Evolutionary conservation across 1,140 invertebrate genomes (phyloP), one percentile per base, ranked within the genome.

Genomic region (Holcopasites calliopsidis): DNA sequence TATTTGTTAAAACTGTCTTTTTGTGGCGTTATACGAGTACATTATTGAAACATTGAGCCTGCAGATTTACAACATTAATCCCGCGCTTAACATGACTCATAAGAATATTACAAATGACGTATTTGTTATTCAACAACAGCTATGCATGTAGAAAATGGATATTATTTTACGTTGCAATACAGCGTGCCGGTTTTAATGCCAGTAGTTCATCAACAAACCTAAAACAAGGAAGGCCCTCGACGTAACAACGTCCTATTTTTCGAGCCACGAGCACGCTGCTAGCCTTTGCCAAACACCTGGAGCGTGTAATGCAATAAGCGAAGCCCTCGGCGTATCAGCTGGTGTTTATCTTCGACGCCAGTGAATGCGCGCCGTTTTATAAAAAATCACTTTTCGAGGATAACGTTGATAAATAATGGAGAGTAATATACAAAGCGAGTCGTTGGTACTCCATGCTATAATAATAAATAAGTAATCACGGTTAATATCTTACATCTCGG

Each of bases 271-370:
- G 50, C 47, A 40, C 64, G 35, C 5, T 13, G 35, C 55, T 71
- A 40, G 52, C 28, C 54, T 78, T 49, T 57, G n/a, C 42, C 35
- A 64, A 73, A 80, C 76, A 73, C 54, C 76, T 80, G 68, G 54
- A 71, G 21, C 68, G n/a, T 71, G 52, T 73, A 79, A 52, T 40
- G 21, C 28, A 47, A 49, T 38, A 54, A 26, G 57, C 54, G 38
- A 80, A 79, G n/a, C 47, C 55, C 57, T 78, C 54, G 40, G 26
- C n/a, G 33, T 79, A 80, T 78, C 68, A 79, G 54, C 60, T 72
- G 52, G 47, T 26, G 28, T 40, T 49, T 33, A 3, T 44, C 28
- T 35, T 18, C 16, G 21, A 55, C 16, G 44, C 52, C 47, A 52
- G 18, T 50, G 28, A 78, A 58, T 31, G 23, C 35, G 26, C 10